Evolutionary conservation across 2,113 vertebrate genomes (phyloP), one percentile per base, ranked within the genome.

Genomic region (Ictidomys tridecemlineatus): DNA sequence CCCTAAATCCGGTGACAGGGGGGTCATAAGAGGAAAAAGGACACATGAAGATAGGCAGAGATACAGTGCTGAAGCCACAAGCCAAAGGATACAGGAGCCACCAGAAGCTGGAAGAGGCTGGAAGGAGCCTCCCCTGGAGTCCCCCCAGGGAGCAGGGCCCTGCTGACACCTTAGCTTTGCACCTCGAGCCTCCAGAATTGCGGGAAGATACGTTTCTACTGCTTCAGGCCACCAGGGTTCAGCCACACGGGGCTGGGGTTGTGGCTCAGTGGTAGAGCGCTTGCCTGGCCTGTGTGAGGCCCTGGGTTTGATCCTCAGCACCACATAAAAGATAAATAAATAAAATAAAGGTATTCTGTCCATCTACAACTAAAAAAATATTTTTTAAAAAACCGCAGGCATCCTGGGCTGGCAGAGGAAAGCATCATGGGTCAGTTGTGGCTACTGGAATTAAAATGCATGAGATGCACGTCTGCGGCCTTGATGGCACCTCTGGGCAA

Each of bases 381-480:
- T 45, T 45, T 45, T 45, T 45, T 45, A 45, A 45, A 26, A 26
- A 94, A 85, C 5, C 39, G 1, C 0, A 56, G 70, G 51, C n/a
- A 34, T 58, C 32, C 32, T 63, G 69, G n/a, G 28, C 0, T 22
- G 10, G 58, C n/a, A 22, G 56, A 32, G 89, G 72, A 85, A 93
- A 69, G 7, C 10, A 10, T 8, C 22, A 30, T 0, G 63, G 42
- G 11, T 11, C 13, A 32, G 51, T 0, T 61, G 30, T 8, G 51
- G 6, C 32, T 63, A 56, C 22, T 78, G 56, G 39, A 65, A 69
- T 0, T 7, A 5, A 32, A 77, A 42, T 5, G 0, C 13, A 5
- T 3, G 22, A 73, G 12, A 86, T 58, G 20, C 63, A 72, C 3
- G 0, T 16, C 13, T 85, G 78, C 24, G 12, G 0, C 9, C 37